Conservation (phyloP, 2,888 invertebrate genomes). For the Cacoxenus indagator region DNA sequence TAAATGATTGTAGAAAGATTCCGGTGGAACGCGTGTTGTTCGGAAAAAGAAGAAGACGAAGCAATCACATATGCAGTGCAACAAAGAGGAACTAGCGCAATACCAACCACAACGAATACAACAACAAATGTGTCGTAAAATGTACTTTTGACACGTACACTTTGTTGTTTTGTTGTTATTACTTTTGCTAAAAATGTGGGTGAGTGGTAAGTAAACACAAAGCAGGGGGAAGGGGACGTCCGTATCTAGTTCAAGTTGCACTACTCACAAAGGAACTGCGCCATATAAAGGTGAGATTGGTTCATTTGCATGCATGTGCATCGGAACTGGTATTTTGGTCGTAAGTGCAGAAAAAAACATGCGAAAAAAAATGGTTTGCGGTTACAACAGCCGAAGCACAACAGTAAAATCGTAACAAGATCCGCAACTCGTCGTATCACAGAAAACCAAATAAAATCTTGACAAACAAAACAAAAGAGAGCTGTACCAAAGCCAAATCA, state of each 20-base stretch:
- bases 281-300: constrained; percentile 1
- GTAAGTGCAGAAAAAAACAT: constrained; percentile 4
- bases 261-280: constrained; percentile 1
- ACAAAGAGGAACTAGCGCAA: not conserved
- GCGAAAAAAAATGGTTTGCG: constrained; percentile 7
- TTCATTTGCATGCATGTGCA: not conserved
- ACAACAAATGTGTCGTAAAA: constrained; percentile 9
- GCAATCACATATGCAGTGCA: not conserved
- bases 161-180: not conserved
- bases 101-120: not conserved
- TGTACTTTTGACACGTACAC: constrained; percentile 16
- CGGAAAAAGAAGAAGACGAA: not conserved
- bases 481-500: not conserved
- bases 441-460: not conserved
- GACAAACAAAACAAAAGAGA: not conserved
- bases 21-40: too few species aligned
- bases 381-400: not conserved
- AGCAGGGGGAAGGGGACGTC: not conserved
- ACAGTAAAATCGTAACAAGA: constrained; percentile 15
- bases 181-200: not conserved
- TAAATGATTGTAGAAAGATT: not conserved
- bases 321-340: constrained; percentile 19
- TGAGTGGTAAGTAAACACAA: too few species aligned
- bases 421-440: not conserved
- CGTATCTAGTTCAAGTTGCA: not conserved